Percentiles rank a stretch among this genome's conserved stretches.
Conservation (phyloP, 2,797 vertebrate species). For the Anabacerthia variegaticeps region DNA sequence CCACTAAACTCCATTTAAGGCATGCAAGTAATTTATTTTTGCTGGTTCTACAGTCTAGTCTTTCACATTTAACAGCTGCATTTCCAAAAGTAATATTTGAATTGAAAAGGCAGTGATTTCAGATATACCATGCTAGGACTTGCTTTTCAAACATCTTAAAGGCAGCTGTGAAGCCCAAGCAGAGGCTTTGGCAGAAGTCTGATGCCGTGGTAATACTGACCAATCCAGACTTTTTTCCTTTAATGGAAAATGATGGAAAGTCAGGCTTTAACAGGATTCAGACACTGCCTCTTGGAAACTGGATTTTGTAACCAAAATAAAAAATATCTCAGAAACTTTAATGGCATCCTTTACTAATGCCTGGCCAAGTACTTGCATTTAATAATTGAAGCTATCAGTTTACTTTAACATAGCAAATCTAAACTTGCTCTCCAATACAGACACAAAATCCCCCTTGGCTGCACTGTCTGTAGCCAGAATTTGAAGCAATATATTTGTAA, state of each 20-base stretch:
- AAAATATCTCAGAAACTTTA: slow-evolving; percentile 39
- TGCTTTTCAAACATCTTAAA: not conserved
- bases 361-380: slow-evolving; percentile 30
- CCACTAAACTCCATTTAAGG: not conserved
- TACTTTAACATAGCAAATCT: slow-evolving; percentile 28
- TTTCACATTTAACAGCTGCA: not conserved
- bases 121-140: not conserved
- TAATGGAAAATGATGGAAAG: slow-evolving; percentile 63
- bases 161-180: slow-evolving; percentile 7
- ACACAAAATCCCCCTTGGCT: slow-evolving; percentile 3
- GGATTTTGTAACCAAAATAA: slow-evolving; percentile 67
- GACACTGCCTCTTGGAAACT: slow-evolving; percentile 43
- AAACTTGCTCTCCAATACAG: not conserved
- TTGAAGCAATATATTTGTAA: not conserved
- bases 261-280: slow-evolving; percentile 51
- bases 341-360: slow-evolving; percentile 18
- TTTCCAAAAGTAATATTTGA: not conserved
- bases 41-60: not conserved
- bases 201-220: slow-evolving; percentile 21
- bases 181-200: slow-evolving; percentile 45
- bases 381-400: slow-evolving; percentile 54
- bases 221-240: slow-evolving; percentile 36
- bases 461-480: not conserved
- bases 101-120: not conserved
- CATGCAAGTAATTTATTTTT: not conserved